A percentile compares a stretch with the other conserved stretches of the same genome.
Evolutionary conservation across 1,140 invertebrate genomes (phyloP).

Genomic region (Drosophila ercepeae): DNA sequence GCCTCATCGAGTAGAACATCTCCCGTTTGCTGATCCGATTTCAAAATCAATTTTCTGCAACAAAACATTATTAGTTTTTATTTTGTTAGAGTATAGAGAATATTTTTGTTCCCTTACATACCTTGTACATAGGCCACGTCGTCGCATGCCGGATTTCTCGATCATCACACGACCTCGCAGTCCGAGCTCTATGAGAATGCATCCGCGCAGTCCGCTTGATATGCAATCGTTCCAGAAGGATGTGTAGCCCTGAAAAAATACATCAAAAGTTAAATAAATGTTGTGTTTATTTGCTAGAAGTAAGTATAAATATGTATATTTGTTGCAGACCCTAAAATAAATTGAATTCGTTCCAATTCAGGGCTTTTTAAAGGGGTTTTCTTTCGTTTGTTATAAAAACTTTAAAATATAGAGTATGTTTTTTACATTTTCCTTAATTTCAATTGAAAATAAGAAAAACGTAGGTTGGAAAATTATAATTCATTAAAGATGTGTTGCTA

Average conservation of each 20-base stretch:
- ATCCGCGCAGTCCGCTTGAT: conserved; percentile 98
- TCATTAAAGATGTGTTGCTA: conserved; percentile 21
- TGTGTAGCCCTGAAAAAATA: conserved; percentile 94
- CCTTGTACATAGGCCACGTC: conserved; percentile 93
- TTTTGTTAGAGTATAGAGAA: too few species aligned
- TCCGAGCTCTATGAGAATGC: conserved; percentile 98
- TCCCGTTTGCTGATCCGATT: conserved; percentile 95
- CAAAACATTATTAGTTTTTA: conserved; percentile 1
- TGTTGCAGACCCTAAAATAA: too few species aligned
- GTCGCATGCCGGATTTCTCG: conserved; percentile 97
- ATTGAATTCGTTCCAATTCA: too few species aligned
- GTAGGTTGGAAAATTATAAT: conserved; percentile 6
- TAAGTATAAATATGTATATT: not conserved
- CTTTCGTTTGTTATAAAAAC: too few species aligned
- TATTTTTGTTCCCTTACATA: conserved; percentile 86
- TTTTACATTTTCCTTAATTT: too few species aligned
- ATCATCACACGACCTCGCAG: conserved; percentile 97
- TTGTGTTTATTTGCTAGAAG: not conserved
- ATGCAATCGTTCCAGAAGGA: conserved; percentile 99
- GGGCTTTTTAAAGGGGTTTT: too few species aligned
- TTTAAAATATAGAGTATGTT: too few species aligned
- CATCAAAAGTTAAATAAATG: not conserved
- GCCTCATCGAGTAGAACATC: conserved; percentile 99
- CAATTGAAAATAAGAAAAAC: not conserved
- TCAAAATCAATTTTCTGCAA: conserved; percentile 86